These are phyloP conservation scores for Tyria jacobaeae DNA, from an alignment of 2,888 invertebrate species.

Conservation along the genomic window DNA sequence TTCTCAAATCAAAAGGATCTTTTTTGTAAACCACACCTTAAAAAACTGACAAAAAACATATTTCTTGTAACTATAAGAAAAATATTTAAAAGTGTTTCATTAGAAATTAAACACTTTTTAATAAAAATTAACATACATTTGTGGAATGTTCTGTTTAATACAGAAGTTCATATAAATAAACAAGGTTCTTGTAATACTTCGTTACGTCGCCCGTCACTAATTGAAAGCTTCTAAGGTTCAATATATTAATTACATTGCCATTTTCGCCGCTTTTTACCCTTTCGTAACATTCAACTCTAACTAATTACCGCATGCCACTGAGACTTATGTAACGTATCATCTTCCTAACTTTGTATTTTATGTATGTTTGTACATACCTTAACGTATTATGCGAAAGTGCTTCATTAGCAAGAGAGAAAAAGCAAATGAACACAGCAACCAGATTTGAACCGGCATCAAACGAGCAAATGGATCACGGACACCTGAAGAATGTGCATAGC, in stretches of 20 bases:
- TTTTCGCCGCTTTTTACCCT: constrained; percentile 14
- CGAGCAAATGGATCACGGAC: no score
- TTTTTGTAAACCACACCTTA: no score
- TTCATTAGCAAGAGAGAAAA: background rate
- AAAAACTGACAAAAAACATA: no score
- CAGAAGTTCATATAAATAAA: background rate
- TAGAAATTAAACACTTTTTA: no score
- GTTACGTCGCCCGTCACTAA: background rate
- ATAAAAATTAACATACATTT: background rate
- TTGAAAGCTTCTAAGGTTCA: background rate
- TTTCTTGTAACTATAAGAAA: no score
- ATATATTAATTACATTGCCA: background rate
- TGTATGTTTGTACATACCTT: no score
- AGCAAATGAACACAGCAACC: no score
- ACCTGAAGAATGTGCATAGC: no score
- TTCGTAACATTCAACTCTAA: constrained; percentile 45
- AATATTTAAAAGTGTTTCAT: no score
- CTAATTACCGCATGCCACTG: background rate
- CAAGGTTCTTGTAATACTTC: constrained; percentile 8
- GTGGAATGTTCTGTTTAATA: background rate
- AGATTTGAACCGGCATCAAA: no score
- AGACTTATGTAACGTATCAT: background rate
- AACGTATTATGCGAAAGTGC: background rate
- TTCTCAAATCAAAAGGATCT: no score
- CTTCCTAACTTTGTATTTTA: background rate